phyloP scores from a whole-genome alignment of 2,888 invertebrate species.

The Catocala sponsa region DNA sequence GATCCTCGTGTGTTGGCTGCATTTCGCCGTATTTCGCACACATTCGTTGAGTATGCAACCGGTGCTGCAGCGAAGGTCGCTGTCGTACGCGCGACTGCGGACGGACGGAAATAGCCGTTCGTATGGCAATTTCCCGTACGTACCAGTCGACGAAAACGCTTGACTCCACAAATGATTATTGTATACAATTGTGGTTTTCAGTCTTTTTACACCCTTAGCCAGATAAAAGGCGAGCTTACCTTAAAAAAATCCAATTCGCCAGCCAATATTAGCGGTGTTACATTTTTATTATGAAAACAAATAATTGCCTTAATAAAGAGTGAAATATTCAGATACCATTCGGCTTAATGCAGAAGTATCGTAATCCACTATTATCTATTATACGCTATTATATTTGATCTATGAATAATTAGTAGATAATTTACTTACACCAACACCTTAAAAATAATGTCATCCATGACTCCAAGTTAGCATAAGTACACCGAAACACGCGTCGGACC shows the following conservation, averaged over 20 bases:
- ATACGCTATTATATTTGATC: neutral
- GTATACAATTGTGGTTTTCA: conserved; percentile 19
- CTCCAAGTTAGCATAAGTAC: conserved; percentile 35
- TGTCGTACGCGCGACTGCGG: conserved; percentile 59
- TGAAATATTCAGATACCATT: conserved; percentile 7
- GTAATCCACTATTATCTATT: conserved; percentile 6
- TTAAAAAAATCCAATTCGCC: no score
- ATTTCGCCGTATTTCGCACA: conserved; percentile 17
- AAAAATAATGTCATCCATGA: conserved; percentile 36
- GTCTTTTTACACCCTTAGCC: neutral
- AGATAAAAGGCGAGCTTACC: no score
- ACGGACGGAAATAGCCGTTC: conserved; percentile 79
- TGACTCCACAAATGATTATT: conserved; percentile 41
- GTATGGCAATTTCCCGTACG: conserved; percentile 77
- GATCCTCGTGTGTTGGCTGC: neutral
- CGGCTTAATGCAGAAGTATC: conserved; percentile 1
- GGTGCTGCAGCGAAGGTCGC: conserved; percentile 74
- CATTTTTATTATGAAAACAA: conserved; percentile 9
- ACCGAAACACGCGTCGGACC: conserved; percentile 32
- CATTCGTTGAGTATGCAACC: conserved; percentile 49
- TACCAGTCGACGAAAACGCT: conserved; percentile 44
- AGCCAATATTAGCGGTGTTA: neutral
- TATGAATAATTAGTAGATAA: no score
- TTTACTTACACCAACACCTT: no score
- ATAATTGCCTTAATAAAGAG: conserved; percentile 10